Evolutionary conservation across 2,797 vertebrate species (phyloP), one percentile per base, ranked within the genome.

Genomic region (Malacoraja senta): DNA sequence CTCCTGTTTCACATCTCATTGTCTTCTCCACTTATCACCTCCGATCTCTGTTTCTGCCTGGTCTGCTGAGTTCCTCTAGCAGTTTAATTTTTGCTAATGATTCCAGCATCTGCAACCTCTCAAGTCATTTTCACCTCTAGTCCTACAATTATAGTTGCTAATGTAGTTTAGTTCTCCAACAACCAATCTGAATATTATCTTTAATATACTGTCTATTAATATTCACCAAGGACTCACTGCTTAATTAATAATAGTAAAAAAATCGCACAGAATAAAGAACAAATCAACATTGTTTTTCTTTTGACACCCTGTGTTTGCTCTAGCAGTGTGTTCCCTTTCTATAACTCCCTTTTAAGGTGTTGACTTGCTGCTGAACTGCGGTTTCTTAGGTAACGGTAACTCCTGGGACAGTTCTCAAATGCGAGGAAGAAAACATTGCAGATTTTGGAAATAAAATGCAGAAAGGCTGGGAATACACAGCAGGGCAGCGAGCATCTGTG

Each of bases 171-270:
- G 26, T 63, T 63, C 58, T 58, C 83, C 8, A 88, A 68, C n/a
- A 68, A 32, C 61, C n/a, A 68, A 32, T 68, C 84, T 68, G 7
- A 35, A 32, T 68, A 68, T 32, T 88, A 68, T 32, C 84, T 88
- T 88, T n/a, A 35, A 21, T n/a, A 1, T 32, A 68, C 3, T 35
- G 17, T 65, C 81, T 84, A 29, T 86, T 65, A 44, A 83, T 58
- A 61, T 86, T 53, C 58, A 86, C 13, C 17, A 19, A 15, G 29
- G 61, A 63, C 61, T 86, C 58, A 68, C 61, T 68, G n/a, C 21
- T 32, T 68, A 88, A 35, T 61, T 58, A 86, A 86, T n/a, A 86
- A 65, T 86, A 86, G 61, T 12, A n/a, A 7, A 68, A 88, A 88
- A 68, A 68, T 88, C 83, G 3, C 29, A 26, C 63, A 9, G 32